These are phyloP conservation scores for Thaumatotibia leucotreta DNA, from an alignment of 1,140 invertebrate species.

Conservation along the genomic window DNA sequence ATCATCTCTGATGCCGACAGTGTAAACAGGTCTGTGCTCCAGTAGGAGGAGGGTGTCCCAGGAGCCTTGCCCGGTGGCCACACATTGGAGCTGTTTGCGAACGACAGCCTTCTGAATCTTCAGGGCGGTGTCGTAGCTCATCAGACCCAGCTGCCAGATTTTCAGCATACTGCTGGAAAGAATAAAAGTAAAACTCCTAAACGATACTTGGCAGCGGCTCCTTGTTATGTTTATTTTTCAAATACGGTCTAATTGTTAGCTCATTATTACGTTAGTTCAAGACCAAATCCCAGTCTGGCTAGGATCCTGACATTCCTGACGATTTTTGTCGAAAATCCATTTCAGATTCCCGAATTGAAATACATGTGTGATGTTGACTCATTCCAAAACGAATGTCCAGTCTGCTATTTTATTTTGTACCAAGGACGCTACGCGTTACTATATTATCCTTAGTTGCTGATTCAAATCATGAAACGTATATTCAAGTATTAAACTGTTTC, in stretches of 20 bases:
- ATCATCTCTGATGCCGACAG: constrained; percentile 90
- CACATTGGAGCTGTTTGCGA: constrained; percentile 68
- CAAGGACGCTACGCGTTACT: too few relatives aligned
- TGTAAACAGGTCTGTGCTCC: constrained; percentile 94
- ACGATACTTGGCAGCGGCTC: not conserved
- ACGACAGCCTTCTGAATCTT: constrained; percentile 80
- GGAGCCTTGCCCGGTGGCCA: constrained; percentile 46
- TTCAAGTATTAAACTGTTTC: not conserved
- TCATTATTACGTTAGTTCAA: not conserved
- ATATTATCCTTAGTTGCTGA: too few relatives aligned
- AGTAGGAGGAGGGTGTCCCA: constrained; percentile 82
- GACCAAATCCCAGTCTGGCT: not conserved
- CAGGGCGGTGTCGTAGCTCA: constrained; percentile 80
- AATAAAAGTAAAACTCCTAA: not conserved
- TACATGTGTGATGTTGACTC: too few relatives aligned
- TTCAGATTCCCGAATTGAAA: too few relatives aligned
- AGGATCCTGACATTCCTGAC: not conserved
- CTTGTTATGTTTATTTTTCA: not conserved
- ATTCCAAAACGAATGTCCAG: too few relatives aligned
- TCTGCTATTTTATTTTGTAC: too few relatives aligned
- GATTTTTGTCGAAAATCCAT: too few relatives aligned
- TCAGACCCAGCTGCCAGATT: constrained; percentile 76
- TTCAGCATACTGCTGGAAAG: constrained; percentile 37
- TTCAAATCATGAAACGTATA: too few relatives aligned
- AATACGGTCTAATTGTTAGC: not conserved